These are phyloP conservation scores for Dasyprocta punctata DNA, from an alignment of 2,113 vertebrate species.

Conservation along the genomic window DNA sequence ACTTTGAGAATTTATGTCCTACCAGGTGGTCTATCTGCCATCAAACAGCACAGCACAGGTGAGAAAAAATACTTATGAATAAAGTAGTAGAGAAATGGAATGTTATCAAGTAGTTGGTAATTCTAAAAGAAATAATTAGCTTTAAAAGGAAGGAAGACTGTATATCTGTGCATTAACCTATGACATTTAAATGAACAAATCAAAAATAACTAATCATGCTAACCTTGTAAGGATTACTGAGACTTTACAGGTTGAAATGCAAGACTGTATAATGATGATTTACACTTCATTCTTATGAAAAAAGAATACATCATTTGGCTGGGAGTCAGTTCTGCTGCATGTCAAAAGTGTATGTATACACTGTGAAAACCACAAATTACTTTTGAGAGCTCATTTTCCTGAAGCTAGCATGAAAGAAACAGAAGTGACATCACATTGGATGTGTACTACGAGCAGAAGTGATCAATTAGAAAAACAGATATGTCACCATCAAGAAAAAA, in stretches of 20 bases:
- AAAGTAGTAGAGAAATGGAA: background rate
- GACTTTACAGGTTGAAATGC: background rate
- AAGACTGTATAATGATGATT: background rate
- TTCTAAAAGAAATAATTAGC: slow-evolving; percentile 30
- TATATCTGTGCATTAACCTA: background rate
- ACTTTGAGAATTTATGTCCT: background rate
- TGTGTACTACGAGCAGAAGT: background rate
- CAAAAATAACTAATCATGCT: background rate
- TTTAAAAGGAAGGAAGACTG: background rate
- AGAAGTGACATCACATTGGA: background rate
- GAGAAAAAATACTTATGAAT: background rate
- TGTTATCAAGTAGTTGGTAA: background rate
- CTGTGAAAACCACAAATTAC: background rate
- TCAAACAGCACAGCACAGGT: background rate
- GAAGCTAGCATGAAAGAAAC: background rate
- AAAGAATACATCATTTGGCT: background rate
- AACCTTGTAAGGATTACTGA: background rate
- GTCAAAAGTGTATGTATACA: background rate
- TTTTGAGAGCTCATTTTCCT: background rate
- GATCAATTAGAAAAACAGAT: background rate
- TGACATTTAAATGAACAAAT: slow-evolving; percentile 14
- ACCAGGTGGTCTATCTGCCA: background rate
- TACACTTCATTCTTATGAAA: background rate
- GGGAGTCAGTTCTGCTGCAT: background rate
- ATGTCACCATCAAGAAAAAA: background rate